Base-by-base conservation (phyloP, 2,113 vertebrate species). In the Eptatretus burgeri region DNA sequence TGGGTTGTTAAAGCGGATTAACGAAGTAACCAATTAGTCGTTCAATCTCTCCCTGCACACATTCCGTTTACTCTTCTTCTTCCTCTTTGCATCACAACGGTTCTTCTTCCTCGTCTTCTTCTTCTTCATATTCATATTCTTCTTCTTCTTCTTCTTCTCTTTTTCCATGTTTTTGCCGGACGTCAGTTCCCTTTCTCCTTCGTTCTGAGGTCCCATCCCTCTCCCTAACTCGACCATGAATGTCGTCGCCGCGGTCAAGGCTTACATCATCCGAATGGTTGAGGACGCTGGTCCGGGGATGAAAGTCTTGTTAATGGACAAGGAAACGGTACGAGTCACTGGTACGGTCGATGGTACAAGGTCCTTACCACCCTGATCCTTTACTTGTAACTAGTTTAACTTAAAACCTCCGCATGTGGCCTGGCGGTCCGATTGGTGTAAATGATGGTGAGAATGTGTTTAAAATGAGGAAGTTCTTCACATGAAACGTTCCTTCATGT, bases 231-330 rank as follows among this genome's bases (percentile, higher is more conserved):
- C 12, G 68, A 69, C 63, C 70, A 95, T 94, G 89, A 91, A 93
- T 67, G 85, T 87, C 69, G 85, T 83, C 64, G 74, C 88, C 27
- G 89, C 86, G 0, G 85, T 94, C 52, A 88, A 86, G 70, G 85
- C 93, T 67, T 95, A 94, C 70, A 69, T 94, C 68, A 80, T 82
- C 63, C 88, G 81, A 69, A 96, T 94, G 87, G 91, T 96, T 68
- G 86, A 93, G 70, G 85, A 75, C 79, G 91, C 82, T 70, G 89
- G 89, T 2, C 77, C 89, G 1, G 86, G 89, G 5, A 94, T 94
- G 89, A 95, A 93, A 70, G 83, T 94, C 2, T 76, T 94, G 67
- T 77, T 94, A 60, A 94, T 94, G 87, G 89, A 96, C 70, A 79
- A 78, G 64, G 89, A 95, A 72, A 94, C 87, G 79, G 89, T 94